Percentiles rank a stretch among this genome's conserved stretches.
Evolutionary conservation across 2,113 vertebrate species (phyloP).

Genomic region (Thalassarche chlororhynchos): DNA sequence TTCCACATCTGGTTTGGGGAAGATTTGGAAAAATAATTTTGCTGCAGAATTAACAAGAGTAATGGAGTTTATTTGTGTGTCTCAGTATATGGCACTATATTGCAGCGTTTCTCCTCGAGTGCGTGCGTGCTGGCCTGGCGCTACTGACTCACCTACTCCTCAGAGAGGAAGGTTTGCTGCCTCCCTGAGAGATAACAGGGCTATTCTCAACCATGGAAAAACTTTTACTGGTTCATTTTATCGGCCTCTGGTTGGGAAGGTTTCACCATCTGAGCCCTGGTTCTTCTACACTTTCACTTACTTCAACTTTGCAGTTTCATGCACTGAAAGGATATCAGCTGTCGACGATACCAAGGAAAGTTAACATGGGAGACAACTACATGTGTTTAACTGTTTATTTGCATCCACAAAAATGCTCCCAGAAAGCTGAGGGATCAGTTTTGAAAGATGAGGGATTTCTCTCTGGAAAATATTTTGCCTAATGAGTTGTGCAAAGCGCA

Average conservation of each 20-base stretch:
- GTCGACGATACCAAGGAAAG: not conserved
- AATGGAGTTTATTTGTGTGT: conserved; percentile 28
- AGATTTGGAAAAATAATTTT: conserved; percentile 59
- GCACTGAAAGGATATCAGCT: not conserved
- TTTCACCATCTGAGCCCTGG: not conserved
- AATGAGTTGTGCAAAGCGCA: not conserved
- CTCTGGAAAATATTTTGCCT: not conserved
- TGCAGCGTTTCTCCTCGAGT: not conserved
- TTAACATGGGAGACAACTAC: not conserved
- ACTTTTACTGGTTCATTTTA: not conserved
- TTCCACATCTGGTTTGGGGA: conserved; percentile 73
- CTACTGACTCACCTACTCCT: not conserved
- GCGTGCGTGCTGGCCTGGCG: accelerated
- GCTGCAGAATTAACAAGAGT: conserved; percentile 40
- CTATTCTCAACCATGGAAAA: not conserved
- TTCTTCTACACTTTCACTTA: not conserved
- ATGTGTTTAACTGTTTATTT: not conserved
- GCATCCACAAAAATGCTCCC: not conserved
- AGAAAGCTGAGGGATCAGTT: not conserved
- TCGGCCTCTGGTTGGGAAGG: not conserved
- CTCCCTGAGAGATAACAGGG: not conserved
- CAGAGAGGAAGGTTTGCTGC: not conserved
- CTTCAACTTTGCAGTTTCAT: not conserved
- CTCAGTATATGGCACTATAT: not conserved
- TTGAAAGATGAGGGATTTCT: not conserved